Base-by-base conservation (phyloP, 2,113 vertebrate species). In the Hippocampus comes region DNA sequence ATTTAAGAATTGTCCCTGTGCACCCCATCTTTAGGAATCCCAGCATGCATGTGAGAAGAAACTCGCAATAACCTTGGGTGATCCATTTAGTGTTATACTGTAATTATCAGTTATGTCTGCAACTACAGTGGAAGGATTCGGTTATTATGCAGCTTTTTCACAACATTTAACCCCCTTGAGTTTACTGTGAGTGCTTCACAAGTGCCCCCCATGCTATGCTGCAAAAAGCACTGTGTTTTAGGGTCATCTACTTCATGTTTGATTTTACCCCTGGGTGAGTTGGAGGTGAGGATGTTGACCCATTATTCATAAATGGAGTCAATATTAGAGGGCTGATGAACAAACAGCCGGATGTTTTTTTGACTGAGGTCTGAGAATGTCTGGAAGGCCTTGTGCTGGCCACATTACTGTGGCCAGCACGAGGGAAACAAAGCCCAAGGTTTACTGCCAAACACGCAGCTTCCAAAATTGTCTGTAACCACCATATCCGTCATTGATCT, bases 261-360 rank as follows among this genome's bases (percentile, higher is more conserved):
- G 90, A 92, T 92, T 92, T 92, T 91, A 91, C 89, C 88, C 89
- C 86, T 89, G 91, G 88, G 88, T 91, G 79, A 84, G 70, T 88
- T 90, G 70, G 79, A 90, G 88, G 89, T 84, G 85, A 90, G 88
- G 77, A 78, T 78, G 42, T 20, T 23, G 42, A 21, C 42, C 41
- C n/a, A 43, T 65, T 6, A 43, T 65, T 65, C 42, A 48, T 65
- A 23, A 65, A 25, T 65, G 23, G 11, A 66, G 23, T 66, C 64
- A 66, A 48, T 66, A 66, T 48, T 66, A 79, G 86, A 91, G 83
- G 82, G 84, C 73, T 91, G 85, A 91, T 89, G 85, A 91, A 84
- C 71, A 77, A 85, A 78, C 78, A 78, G 85, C 74, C 83, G 79
- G 79, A 87, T 86, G 84, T 77, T 86, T 76, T 81, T 87, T 85